These are phyloP conservation scores for Drosophila crucigera DNA, from an alignment of 2,888 invertebrate species.

Conservation along the genomic window DNA sequence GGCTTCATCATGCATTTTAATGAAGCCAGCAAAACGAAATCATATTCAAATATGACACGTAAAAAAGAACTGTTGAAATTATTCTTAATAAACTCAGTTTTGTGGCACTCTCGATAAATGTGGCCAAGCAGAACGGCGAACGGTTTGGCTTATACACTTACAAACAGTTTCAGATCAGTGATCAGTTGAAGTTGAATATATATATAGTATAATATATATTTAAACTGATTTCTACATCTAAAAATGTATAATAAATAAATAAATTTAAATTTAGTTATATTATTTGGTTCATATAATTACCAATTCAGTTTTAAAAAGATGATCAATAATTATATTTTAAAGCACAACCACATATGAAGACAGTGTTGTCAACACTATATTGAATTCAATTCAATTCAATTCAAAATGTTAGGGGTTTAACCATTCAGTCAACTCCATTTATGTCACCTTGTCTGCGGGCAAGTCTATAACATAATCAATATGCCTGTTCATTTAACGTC, in stretches of 20 bases:
- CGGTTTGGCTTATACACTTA: not conserved
- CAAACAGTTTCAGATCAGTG: not conserved
- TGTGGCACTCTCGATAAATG: not conserved
- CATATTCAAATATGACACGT: slow-evolving; percentile 5
- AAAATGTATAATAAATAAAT: not conserved
- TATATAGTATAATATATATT: not conserved
- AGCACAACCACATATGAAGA: too few relatives aligned
- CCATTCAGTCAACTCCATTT: not conserved
- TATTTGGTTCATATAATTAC: not conserved
- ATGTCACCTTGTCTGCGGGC: not conserved
- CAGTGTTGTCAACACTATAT: not conserved
- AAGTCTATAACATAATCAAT: slow-evolving; percentile 37
- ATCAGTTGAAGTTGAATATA: not conserved
- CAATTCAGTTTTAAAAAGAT: not conserved
- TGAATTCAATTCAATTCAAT: not conserved
- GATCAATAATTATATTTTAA: too few relatives aligned
- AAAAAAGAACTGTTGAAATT: not conserved
- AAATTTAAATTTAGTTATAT: not conserved
- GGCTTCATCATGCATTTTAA: slow-evolving; percentile 21
- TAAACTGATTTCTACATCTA: too few relatives aligned
- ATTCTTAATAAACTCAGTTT: slow-evolving; percentile 8
- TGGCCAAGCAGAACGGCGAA: not conserved
- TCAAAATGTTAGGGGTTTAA: not conserved
- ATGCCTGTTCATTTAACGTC: slow-evolving; percentile 35
- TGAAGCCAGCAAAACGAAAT: not conserved